Evolutionary conservation across 2,113 vertebrate species (phyloP), one percentile per base, ranked within the genome.

Genomic region (Cromileptes altivelis): DNA sequence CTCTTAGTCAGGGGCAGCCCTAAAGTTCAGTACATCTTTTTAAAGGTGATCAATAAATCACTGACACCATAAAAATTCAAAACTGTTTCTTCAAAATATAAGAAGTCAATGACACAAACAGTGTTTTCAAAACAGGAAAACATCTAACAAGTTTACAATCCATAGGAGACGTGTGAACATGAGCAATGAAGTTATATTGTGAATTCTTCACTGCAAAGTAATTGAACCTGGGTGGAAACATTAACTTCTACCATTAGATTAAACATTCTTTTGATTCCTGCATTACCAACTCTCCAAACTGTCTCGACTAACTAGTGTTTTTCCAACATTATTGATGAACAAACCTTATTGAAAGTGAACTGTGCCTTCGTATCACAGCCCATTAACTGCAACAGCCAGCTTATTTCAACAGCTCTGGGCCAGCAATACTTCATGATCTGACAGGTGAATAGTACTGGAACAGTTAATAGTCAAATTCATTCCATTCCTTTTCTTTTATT

Each of bases 371-470:
- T 53, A n/a, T 6, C 40, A 57, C 17, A 49, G 70, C 27, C 40
- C 64, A 87, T 86, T 89, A 82, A 80, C 77, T 25, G 33, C 50
- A 82, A 27, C 27, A 72, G 64, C 52, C 42, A 4, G 58, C 33
- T 82, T 49, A 61, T 83, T 85, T 72, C 40, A 65, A 56, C 58
- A 74, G 85, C 85, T 88, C n/a, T 47, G 76, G 63, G 81, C 58
- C 19, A 76, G 58, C 76, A 68, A 70, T 80, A 60, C 11, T 56
- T 89, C 81, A 76, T 9, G 17, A 72, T 45, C 65, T 62, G 75
- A 85, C 78, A 89, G 77, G 77, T 72, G 65, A 84, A 81, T 55
- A 50, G 63, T 14, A 52, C 1, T 42, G 67, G 50, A 76, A 58
- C 53, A 68, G 40, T 85, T 81, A 82, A 77, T 70, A 79, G 65